A percentile compares a stretch with the other conserved stretches of the same genome.
Evolutionary conservation across 2,888 invertebrate species (phyloP).

Genomic region (Priocnemis perturbator): DNA sequence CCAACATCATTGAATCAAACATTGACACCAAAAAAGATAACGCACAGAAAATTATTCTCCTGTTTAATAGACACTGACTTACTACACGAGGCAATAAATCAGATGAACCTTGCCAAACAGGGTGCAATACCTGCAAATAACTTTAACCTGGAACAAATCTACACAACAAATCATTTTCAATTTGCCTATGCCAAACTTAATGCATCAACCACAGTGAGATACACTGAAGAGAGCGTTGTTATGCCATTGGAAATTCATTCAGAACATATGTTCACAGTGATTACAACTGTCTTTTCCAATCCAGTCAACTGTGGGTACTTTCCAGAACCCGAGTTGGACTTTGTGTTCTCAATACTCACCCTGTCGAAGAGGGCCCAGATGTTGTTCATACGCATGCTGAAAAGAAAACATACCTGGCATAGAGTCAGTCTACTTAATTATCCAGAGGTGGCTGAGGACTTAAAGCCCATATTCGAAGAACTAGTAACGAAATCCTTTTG

Average conservation of each 20-base stretch:
- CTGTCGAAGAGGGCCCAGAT: slow-evolving; percentile 59
- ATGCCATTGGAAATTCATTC: slow-evolving; percentile 54
- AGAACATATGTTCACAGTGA: slow-evolving; percentile 52
- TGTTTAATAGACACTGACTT: slow-evolving; percentile 19
- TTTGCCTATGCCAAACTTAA: slow-evolving; percentile 46
- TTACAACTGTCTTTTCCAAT: slow-evolving; percentile 62
- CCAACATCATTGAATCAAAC: slow-evolving; percentile 13
- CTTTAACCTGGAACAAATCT: slow-evolving; percentile 62
- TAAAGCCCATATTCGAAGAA: slow-evolving; percentile 50
- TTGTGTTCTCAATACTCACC: slow-evolving; percentile 57
- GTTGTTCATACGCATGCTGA: slow-evolving; percentile 63
- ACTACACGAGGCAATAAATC: slow-evolving; percentile 47
- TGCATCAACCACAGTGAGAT: slow-evolving; percentile 42
- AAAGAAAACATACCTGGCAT: slow-evolving; percentile 60
- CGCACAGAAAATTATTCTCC: slow-evolving; percentile 7
- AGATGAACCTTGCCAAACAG: slow-evolving; percentile 61
- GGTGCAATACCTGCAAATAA: slow-evolving; percentile 52
- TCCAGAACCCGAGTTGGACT: slow-evolving; percentile 57
- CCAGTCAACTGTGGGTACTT: slow-evolving; percentile 69
- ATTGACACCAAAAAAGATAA: slow-evolving; percentile 22
- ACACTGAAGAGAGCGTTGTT: slow-evolving; percentile 53
- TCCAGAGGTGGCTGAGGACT: slow-evolving; percentile 49
- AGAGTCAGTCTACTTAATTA: slow-evolving; percentile 55
- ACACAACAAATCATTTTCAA: slow-evolving; percentile 42
- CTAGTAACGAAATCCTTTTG: slow-evolving; percentile 41